These are phyloP conservation scores for Heliconius himera DNA, from an alignment of 1,140 invertebrate genomes.

Conservation along the genomic window DNA sequence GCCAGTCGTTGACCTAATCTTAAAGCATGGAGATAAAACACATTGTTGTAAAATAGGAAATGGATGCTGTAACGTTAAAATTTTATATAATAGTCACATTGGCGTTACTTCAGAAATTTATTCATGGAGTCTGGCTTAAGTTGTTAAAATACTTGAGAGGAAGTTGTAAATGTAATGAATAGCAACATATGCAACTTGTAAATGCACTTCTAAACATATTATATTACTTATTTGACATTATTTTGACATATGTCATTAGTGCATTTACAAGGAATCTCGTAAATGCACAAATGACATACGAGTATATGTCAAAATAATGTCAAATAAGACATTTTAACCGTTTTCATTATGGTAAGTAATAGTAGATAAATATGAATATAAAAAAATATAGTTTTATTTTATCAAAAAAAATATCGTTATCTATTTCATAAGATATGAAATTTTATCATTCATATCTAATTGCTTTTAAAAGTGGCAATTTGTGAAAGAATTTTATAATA, in stretches of 20 bases:
- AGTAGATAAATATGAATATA: not conserved
- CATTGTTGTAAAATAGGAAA: not conserved
- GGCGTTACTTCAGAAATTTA: not conserved
- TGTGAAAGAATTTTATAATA: not conserved
- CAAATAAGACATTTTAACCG: too few relatives aligned
- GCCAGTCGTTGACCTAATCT: constrained; percentile 31
- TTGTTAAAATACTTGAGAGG: not conserved
- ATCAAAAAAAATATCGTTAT: not conserved
- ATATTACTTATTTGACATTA: too few relatives aligned
- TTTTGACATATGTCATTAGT: too few relatives aligned
- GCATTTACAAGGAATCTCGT: too few relatives aligned
- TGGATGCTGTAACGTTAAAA: not conserved
- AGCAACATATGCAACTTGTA: too few relatives aligned
- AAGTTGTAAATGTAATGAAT: not conserved
- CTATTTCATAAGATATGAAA: not conserved
- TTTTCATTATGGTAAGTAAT: not conserved
- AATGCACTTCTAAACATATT: too few relatives aligned
- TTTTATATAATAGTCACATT: not conserved
- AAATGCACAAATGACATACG: too few relatives aligned
- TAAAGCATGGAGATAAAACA: not conserved
- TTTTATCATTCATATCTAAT: constrained; percentile 9
- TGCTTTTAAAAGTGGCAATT: constrained; percentile 5
- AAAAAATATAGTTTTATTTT: not conserved
- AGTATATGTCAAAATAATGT: too few relatives aligned
- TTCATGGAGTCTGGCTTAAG: not conserved